These are phyloP conservation scores for Aporophyla lueneburgensis DNA, from an alignment of 2,888 invertebrate genomes.

Conservation along the genomic window DNA sequence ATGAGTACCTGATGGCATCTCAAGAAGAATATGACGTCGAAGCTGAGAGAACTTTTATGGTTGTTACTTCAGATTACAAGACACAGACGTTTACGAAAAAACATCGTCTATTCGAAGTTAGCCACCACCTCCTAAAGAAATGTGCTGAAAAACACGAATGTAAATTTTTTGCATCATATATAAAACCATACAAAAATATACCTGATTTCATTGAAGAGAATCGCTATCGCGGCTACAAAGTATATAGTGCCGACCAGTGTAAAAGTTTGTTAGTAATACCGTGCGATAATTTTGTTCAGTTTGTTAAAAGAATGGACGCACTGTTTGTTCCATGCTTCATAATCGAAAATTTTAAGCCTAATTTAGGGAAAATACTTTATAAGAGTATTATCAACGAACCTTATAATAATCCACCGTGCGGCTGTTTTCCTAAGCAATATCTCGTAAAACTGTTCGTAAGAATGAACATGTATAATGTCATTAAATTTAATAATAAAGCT, in stretches of 20 bases:
- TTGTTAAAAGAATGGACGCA: constrained; percentile 30
- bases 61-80: constrained; percentile 38
- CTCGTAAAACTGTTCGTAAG: constrained; percentile 38
- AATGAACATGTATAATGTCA: constrained; percentile 23
- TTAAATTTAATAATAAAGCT: constrained; percentile 38
- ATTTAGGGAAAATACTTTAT: constrained; percentile 4
- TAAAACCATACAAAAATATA: constrained; percentile 28
- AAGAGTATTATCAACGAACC: constrained; percentile 14
- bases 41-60: not conserved
- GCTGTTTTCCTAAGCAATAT: constrained; percentile 42
- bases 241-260: not conserved
- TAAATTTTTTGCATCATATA: constrained; percentile 17
- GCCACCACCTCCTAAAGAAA: constrained; percentile 31
- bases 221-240: constrained; percentile 22
- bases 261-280: constrained; percentile 47
- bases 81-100: not conserved
- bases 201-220: constrained; percentile 12
- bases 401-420: constrained; percentile 13
- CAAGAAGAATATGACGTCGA: not conserved
- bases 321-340: constrained; percentile 25
- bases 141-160: constrained; percentile 32
- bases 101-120: constrained; percentile 26
- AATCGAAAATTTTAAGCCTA: not conserved
- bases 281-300: constrained; percentile 39
- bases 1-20: no score